A percentile compares a stretch with the other conserved stretches of the same genome.
Evolutionary conservation across 2,888 invertebrate species (phyloP).

Genomic region (Neuroscelio doddi): DNA sequence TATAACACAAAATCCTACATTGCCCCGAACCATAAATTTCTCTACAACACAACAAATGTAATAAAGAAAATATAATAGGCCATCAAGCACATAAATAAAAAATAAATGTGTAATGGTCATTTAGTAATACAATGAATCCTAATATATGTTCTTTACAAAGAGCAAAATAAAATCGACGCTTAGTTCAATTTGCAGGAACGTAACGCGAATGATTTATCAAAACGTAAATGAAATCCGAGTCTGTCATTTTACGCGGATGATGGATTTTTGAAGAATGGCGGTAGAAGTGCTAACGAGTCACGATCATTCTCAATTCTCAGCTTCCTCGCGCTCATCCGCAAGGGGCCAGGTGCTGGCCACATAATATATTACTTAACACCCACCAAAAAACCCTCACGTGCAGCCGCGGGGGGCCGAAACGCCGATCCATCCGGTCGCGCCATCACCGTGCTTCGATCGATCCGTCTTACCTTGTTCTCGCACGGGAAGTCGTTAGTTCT

Average conservation of each 20-base stretch:
- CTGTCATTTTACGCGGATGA: slow-evolving; percentile 1
- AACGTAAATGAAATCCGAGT: neutral
- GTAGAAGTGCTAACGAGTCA: slow-evolving; percentile 51
- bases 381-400: slow-evolving; percentile 48
- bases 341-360: slow-evolving; percentile 62
- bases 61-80: too few species aligned
- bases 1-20: too few species aligned
- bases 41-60: too few species aligned
- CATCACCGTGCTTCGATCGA: slow-evolving; percentile 35
- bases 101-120: too few species aligned
- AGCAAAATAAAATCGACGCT: too few species aligned
- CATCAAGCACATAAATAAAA: too few species aligned
- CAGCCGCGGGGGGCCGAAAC: slow-evolving; percentile 41
- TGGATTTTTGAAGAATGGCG: slow-evolving; percentile 29
- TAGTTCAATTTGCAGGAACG: neutral
- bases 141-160: too few species aligned
- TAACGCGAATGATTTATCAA: neutral
- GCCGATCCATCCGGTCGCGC: slow-evolving; percentile 36
- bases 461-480: slow-evolving; percentile 40
- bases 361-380: slow-evolving; percentile 69
- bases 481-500: slow-evolving; percentile 33
- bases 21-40: too few species aligned
- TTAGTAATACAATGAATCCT: too few species aligned
- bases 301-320: slow-evolving; percentile 47
- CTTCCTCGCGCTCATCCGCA: slow-evolving; percentile 52